phyloP scores from a whole-genome alignment of 2,113 vertebrate genomes.

The Pholis gunnellus region DNA sequence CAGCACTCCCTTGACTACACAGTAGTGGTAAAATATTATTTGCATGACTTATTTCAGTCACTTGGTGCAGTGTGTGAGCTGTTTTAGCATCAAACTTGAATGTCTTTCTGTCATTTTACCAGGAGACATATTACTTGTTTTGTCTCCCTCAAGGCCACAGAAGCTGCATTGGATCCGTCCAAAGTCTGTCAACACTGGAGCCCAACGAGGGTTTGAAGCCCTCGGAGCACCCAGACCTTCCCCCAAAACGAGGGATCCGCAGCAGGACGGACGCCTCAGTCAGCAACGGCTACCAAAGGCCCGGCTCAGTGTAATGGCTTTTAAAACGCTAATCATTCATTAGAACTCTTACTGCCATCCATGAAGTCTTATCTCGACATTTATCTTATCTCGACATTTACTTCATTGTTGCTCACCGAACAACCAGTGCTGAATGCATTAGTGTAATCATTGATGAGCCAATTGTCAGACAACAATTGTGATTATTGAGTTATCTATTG shows the following conservation, averaged over 20 bases:
- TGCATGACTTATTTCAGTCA: slow-evolving; percentile 22
- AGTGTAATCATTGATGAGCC: neutral
- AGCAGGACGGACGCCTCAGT: slow-evolving; percentile 84
- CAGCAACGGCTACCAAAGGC: slow-evolving; percentile 93
- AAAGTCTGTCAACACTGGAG: slow-evolving; percentile 87
- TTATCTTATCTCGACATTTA: neutral
- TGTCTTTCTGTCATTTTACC: slow-evolving; percentile 36
- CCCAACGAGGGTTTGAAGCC: slow-evolving; percentile 83
- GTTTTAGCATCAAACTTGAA: neutral
- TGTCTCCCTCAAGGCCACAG: slow-evolving; percentile 83
- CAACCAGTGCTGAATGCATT: neutral
- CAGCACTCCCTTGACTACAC: neutral
- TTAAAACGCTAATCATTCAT: neutral
- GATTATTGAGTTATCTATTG: neutral
- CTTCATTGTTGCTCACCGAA: neutral
- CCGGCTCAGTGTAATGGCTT: slow-evolving; percentile 90
- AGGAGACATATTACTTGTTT: slow-evolving; percentile 6
- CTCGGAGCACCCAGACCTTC: slow-evolving; percentile 85
- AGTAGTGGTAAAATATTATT: slow-evolving; percentile 8
- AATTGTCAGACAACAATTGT: neutral
- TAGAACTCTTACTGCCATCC: neutral
- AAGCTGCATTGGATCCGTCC: slow-evolving; percentile 88
- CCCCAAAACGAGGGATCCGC: slow-evolving; percentile 86
- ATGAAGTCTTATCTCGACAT: neutral
- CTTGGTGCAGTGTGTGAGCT: neutral